Base-by-base conservation (phyloP, 2,888 invertebrate genomes). In the Drosophila heteroneura region DNA sequence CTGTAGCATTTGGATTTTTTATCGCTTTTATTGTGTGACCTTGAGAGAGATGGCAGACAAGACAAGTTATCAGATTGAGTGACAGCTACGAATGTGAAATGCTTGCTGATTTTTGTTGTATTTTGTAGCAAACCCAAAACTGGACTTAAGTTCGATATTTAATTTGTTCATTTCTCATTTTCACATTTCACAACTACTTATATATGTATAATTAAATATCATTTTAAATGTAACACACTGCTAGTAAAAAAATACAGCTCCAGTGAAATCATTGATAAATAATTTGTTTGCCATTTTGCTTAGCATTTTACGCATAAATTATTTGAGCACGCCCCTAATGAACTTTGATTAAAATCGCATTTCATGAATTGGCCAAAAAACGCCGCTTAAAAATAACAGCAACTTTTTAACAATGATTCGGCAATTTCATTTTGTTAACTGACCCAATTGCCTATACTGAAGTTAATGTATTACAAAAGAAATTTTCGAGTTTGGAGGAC, bases 241-340 rank as follows among this genome's bases (percentile, higher is more conserved):
- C 49, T 49, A 6, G 62, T 51, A 53, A 53, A 28, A 26, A 56
- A 56, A 56, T 10, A 1, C 35, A 12, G 68, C 69, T 64, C n/a
- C 22, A 22, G 64, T 64, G 74, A 60, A 76, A 60, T 72, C 47
- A 60, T 37, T 49, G 14, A 62, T 49, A 65, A 59, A 60, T 60
- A 54, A 61, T 49, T 58, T 58, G 19, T 41, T 68, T 35, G 52
- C 66, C 74, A 74, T 76, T 87, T 87, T 86, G 82, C 61, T 77
- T 89, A 72, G 81, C 81, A 78, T 84, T 84, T 83, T 79, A 74
- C 76, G 89, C 74, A 89, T 86, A 83, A 74, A 83, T 85, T 83
- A 76, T 81, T 70, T 70, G 70, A 67, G 56, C 74, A 82, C 81
- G 81, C 83, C 83, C 83, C 66, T 76, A 76, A 83, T 79, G 81